These are phyloP conservation scores for Pemphredon lugubris DNA, from an alignment of 2,888 invertebrate species.

Conservation along the genomic window DNA sequence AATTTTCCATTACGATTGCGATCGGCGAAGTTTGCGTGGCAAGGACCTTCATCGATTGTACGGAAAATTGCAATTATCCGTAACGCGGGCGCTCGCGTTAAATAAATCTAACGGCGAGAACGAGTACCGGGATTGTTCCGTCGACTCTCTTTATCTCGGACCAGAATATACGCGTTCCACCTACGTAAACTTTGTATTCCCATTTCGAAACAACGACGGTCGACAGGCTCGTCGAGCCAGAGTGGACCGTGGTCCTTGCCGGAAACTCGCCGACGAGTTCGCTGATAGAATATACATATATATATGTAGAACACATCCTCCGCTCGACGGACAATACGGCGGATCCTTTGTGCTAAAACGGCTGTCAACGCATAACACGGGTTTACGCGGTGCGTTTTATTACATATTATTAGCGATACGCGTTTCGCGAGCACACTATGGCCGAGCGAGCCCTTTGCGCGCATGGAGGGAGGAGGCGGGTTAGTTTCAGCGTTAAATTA, in stretches of 20 bases:
- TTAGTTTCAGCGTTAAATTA: too few relatives aligned
- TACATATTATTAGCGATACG: conserved; percentile 23
- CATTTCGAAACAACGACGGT: not conserved
- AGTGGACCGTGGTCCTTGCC: not conserved
- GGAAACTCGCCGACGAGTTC: conserved; percentile 1
- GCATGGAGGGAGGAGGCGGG: too few relatives aligned
- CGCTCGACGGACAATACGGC: conserved; percentile 30
- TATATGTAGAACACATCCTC: conserved; percentile 14
- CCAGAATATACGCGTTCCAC: not conserved
- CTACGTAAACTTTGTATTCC: conserved; percentile 1
- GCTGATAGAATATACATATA: too few relatives aligned
- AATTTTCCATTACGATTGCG: not conserved
- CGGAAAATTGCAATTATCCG: too few relatives aligned
- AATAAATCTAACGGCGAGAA: conserved; percentile 20
- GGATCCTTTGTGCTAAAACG: conserved; percentile 4
- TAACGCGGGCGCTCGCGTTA: too few relatives aligned
- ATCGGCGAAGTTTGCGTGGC: not conserved
- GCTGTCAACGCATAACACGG: not conserved
- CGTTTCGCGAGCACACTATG: too few relatives aligned
- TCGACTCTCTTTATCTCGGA: not conserved
- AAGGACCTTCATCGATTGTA: too few relatives aligned
- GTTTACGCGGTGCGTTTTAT: not conserved
- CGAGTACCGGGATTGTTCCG: not conserved
- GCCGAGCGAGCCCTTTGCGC: too few relatives aligned
- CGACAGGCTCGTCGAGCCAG: not conserved